Evolutionary conservation across 2,113 vertebrate genomes (phyloP).

Genomic region (Prunella fulvescens): DNA sequence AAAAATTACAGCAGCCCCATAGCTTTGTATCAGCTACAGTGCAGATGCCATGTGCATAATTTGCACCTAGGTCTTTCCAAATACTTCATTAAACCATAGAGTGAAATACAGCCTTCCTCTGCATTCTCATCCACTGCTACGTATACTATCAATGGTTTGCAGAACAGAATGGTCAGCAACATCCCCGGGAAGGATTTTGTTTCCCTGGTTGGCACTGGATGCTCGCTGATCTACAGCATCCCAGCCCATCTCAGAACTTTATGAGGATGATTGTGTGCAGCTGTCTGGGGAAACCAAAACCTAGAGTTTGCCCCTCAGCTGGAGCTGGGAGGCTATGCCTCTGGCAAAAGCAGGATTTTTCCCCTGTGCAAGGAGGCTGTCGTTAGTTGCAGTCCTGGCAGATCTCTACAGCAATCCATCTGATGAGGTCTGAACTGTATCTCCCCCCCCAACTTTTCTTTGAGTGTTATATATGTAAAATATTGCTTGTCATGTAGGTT

Average conservation of each 20-base stretch:
- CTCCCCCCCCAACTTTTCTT: accelerated
- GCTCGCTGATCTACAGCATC: background rate
- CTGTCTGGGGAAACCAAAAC: background rate
- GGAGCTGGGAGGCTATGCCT: background rate
- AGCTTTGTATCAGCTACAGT: background rate
- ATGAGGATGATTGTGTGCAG: background rate
- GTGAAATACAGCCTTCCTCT: background rate
- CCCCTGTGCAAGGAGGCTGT: background rate
- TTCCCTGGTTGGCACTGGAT: background rate
- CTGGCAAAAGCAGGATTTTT: background rate
- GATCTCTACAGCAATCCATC: background rate
- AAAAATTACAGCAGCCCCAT: too few species aligned
- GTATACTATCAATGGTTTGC: background rate
- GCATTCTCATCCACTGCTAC: background rate
- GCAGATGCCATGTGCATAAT: background rate
- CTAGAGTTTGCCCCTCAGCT: background rate
- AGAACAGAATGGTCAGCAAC: background rate
- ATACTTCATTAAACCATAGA: background rate
- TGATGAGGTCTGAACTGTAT: background rate
- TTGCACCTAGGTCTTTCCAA: background rate
- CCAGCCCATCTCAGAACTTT: background rate
- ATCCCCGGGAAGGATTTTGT: background rate
- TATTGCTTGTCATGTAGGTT: background rate
- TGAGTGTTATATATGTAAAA: background rate
- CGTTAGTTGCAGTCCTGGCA: background rate